A percentile compares a stretch with the other conserved stretches of the same genome.
Conservation (phyloP, 1,140 invertebrate species). For the Campoletis sonorensis region DNA sequence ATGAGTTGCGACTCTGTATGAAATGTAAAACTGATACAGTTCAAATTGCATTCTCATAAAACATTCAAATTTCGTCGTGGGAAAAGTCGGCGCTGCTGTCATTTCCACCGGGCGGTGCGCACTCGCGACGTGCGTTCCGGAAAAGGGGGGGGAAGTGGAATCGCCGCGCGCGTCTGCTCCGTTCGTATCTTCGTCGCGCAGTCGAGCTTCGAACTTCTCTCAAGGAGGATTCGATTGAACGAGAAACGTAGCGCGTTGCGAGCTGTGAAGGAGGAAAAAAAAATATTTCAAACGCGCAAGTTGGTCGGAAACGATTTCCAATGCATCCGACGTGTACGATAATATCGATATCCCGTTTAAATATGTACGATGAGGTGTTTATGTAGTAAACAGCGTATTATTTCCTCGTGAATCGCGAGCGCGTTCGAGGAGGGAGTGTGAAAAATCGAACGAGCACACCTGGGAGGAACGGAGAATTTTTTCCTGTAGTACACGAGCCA, state of each 20-base stretch:
- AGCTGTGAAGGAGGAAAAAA: background rate
- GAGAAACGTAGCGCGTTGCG: no score
- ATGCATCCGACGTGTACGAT: slow-evolving; percentile 48
- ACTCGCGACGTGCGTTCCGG: background rate
- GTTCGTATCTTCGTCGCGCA: background rate
- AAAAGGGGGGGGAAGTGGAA: background rate
- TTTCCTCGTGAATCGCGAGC: slow-evolving; percentile 45
- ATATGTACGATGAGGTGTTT: slow-evolving; percentile 63
- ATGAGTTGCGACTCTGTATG: no score
- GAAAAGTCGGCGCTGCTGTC: background rate
- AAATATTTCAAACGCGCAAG: background rate
- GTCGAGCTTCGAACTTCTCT: slow-evolving; percentile 15
- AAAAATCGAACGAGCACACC: background rate
- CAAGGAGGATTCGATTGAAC: background rate
- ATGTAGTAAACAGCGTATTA: slow-evolving; percentile 58
- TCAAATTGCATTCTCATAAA: no score
- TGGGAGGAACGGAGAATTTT: background rate
- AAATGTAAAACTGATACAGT: no score
- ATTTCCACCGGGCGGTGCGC: background rate
- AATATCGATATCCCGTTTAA: slow-evolving; percentile 38
- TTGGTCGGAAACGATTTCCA: slow-evolving; percentile 23
- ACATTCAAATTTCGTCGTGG: no score
- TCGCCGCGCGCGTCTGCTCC: background rate
- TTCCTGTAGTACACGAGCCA: background rate
- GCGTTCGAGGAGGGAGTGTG: slow-evolving; percentile 41